Evolutionary conservation across 2,888 invertebrate species (phyloP), one percentile per base, ranked within the genome.

Genomic region (Baronia brevicornis): DNA sequence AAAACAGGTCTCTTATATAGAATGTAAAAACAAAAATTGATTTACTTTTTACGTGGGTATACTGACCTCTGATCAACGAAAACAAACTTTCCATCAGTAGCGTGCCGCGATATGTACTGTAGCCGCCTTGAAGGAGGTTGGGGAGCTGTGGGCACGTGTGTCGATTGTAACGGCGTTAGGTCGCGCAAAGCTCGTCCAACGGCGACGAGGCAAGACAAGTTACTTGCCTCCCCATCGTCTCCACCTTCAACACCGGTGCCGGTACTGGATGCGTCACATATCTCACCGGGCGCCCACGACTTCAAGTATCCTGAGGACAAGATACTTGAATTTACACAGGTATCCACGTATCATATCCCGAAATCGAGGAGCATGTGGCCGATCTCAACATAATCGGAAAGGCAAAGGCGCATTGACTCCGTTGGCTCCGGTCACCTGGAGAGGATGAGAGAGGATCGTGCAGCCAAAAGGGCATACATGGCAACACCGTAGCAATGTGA

Each of bases 81-180:
- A 2, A 95, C 80, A 73, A 96, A 96, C 74, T 96, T 97, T 3
- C 96, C 96, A 63, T 97, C 97, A 30, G 92, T 87, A 1, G 95
- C 90, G 63, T 96, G 95, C 1, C 96, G 79, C 0, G 96, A 95
- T 23, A 92, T 88, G 64, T 93, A 97, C 60, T 92, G 90, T 14
- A 93, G 86, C 2, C 87, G 87, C 11, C 89, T 72, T 1, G 89
- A 78, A 43, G 86, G 87, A 2, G 88, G 82, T 45, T 69, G 48
- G 13, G 42, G 11, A 8, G 40, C 7, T 13, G 26, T 5, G 14
- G 30, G 24, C 32, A 26, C 14, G 4, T 29, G 18, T 18, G 36
- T 18, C 26, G 3, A 9, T 34, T 60, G 51, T 4, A 75, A 63
- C 2, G 84, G 70, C 2, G 87, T 78, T 28, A 88, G 65, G 40